Evolutionary conservation across 2,888 invertebrate species (phyloP), one percentile per base, ranked within the genome.

Genomic region (Drosophila lacicola): DNA sequence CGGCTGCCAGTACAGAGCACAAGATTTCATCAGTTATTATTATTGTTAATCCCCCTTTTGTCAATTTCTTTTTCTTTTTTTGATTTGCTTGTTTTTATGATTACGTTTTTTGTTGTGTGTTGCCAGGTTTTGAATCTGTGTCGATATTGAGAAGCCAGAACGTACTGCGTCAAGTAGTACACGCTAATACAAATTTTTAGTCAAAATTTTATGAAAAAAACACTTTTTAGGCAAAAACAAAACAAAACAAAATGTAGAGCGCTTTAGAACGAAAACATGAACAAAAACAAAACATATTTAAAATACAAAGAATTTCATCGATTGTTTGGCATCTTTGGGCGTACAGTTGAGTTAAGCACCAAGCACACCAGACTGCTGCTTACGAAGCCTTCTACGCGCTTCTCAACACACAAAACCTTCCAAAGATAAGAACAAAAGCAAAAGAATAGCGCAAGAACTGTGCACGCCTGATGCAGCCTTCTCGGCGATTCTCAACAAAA

Each of bases 101-200:
- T 61, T 73, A 51, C 34, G 57, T 58, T 62, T 73, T 60, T 33
- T 37, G 29, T 17, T 33, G 2, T 4, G 54, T 60, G 74, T 78
- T 75, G 74, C 74, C 74, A 75, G 53, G 56, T 69, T 74, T 78
- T 53, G 19, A 21, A 56, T 65, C 51, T 50, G 49, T 54, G 36
- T 46, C 37, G n/a, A 49, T 60, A 53, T 58, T 57, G 64, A 50
- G 62, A 74, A 63, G 74, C 70, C 63, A 50, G 36, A 36, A 63
- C 55, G 53, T 57, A 67, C 50, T 54, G 71, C 63, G 67, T 67
- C 62, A 54, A 41, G 11, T 67, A 53, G 62, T 68, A 68, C 60
- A 77, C 72, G 90, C 90, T 90, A 90, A 90, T 80, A 82, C 74
- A 91, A 90, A 91, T 90, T 90, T 90, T 90, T 90, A 90, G 91